These are phyloP conservation scores for Barypeithes pellucidus DNA, from an alignment of 2,888 invertebrate species.

Conservation along the genomic window DNA sequence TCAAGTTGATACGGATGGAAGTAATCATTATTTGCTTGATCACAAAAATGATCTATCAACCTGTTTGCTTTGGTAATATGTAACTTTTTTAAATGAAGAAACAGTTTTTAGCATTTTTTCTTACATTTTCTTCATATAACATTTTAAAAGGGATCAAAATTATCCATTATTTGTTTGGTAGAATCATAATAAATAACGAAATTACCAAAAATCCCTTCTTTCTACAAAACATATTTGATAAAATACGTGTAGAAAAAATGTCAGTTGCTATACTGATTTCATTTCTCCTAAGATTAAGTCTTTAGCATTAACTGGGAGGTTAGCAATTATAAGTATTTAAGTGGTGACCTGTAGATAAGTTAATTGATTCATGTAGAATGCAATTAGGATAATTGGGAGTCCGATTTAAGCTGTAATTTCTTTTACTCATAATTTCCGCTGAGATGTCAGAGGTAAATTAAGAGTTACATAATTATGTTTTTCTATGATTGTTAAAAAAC, in stretches of 20 bases:
- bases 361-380: constrained; percentile 27
- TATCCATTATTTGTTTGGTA: too few species aligned
- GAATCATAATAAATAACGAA: too few species aligned
- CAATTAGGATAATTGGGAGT: constrained; percentile 26
- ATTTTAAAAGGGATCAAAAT: too few species aligned
- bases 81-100: too few species aligned
- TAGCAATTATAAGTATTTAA: constrained; percentile 23
- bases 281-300: background rate
- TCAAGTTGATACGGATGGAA: background rate
- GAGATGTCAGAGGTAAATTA: background rate
- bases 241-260: background rate
- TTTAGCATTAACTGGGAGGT: constrained; percentile 2
- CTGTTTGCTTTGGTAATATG: too few species aligned
- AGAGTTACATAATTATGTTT: background rate
- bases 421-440: constrained; percentile 26
- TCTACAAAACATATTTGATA: background rate
- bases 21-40: too few species aligned
- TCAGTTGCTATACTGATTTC: background rate
- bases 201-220: too few species aligned
- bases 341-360: constrained; percentile 31
- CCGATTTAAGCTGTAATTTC: constrained; percentile 20
- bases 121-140: too few species aligned
- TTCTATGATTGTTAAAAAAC: too few species aligned
- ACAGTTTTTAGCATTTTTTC: too few species aligned
- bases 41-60: background rate